Conservation (phyloP, 2,797 vertebrate species). For the Gobionotothen gibberifrons region DNA sequence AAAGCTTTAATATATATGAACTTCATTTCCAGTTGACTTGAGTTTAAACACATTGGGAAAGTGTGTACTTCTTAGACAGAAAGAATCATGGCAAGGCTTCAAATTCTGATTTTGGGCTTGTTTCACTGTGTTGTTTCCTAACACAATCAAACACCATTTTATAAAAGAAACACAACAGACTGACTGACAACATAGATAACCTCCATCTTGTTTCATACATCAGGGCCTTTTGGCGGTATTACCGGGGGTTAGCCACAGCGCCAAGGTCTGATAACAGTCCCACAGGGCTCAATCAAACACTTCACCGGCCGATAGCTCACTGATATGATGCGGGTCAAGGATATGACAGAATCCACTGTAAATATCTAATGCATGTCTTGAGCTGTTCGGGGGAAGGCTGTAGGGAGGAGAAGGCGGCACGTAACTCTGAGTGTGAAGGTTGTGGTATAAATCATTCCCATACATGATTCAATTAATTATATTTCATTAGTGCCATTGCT, state of each 20-base stretch:
- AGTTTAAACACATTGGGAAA: not conserved
- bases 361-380: constrained; percentile 46
- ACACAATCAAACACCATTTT: not conserved
- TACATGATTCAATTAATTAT: constrained; percentile 55
- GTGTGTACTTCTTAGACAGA: not conserved
- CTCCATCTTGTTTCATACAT: constrained; percentile 16
- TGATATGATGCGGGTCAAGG: constrained; percentile 41
- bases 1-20: not conserved
- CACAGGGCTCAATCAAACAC: constrained; percentile 47
- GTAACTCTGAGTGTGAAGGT: constrained; percentile 24
- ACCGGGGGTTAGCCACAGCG: constrained; percentile 39
- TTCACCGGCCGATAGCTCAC: constrained; percentile 35
- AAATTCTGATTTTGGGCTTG: not conserved
- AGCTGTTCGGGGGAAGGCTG: constrained; percentile 22
- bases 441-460: constrained; percentile 63
- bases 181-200: constrained; percentile 30
- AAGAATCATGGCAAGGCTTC: not conserved
- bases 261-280: constrained; percentile 22
- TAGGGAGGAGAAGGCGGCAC: constrained; percentile 9
- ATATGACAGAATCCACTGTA: constrained; percentile 36
- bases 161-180: not conserved
- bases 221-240: constrained; percentile 17
- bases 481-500: constrained; percentile 59
- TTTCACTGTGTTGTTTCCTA: constrained; percentile 10
- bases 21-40: not conserved